These are phyloP conservation scores for Saccopteryx bilineata DNA, from an alignment of 2,113 vertebrate species.

Conservation along the genomic window DNA sequence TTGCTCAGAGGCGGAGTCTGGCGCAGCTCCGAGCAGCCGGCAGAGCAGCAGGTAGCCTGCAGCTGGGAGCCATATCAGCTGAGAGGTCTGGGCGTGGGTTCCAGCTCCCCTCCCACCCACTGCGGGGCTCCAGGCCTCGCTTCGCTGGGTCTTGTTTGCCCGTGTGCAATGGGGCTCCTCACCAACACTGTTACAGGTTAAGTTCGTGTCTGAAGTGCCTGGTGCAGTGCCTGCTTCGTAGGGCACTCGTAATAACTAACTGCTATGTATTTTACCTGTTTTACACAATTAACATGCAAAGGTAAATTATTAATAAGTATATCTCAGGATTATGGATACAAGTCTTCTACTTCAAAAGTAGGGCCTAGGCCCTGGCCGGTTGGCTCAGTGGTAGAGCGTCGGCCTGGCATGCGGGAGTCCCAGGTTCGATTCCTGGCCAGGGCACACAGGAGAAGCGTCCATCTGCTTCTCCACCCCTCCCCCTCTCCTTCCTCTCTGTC, in stretches of 20 bases:
- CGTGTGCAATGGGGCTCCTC: not conserved
- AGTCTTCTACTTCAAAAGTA: not conserved
- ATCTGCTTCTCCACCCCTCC: too few relatives aligned
- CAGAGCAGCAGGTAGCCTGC: not conserved
- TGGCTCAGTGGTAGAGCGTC: too few relatives aligned
- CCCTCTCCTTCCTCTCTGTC: too few relatives aligned
- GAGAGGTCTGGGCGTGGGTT: not conserved
- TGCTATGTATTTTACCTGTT: not conserved
- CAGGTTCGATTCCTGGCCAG: too few relatives aligned
- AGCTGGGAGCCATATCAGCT: fast-evolving
- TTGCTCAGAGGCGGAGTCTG: not conserved
- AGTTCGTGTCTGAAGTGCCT: not conserved
- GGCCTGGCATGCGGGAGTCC: too few relatives aligned
- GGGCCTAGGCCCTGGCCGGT: not conserved
- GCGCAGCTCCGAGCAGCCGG: too few relatives aligned
- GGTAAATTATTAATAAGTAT: not conserved
- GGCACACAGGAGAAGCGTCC: too few relatives aligned
- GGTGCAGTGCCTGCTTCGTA: not conserved
- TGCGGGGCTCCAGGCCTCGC: not conserved
- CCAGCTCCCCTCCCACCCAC: fast-evolving
- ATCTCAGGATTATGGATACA: not conserved
- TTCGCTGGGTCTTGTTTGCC: not conserved
- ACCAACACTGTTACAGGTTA: not conserved
- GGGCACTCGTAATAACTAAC: not conserved
- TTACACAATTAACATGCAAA: not conserved